Percentiles rank a stretch among this genome's conserved stretches.
phyloP scores from a whole-genome alignment of 1,140 invertebrate species.

The Caenorhabditis remanei region DNA sequence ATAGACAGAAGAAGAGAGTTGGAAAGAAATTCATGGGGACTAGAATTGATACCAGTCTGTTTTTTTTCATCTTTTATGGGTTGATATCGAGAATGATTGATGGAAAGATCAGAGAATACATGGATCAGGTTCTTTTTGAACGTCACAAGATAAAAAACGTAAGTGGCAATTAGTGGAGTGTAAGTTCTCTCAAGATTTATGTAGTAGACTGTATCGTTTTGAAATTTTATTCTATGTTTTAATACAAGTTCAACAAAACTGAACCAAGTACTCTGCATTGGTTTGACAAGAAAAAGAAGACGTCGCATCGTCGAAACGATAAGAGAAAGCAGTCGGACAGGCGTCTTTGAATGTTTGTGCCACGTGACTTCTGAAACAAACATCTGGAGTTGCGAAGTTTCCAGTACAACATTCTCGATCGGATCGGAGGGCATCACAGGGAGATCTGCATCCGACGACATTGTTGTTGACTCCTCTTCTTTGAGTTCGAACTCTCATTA shows the following conservation, averaged over 20 bases:
- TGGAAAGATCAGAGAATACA: background rate
- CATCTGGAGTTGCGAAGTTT: background rate
- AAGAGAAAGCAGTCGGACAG: background rate
- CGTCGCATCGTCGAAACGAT: background rate
- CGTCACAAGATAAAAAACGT: background rate
- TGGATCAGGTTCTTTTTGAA: background rate
- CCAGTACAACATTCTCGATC: slow-evolving; percentile 29
- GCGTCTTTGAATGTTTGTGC: slow-evolving; percentile 12
- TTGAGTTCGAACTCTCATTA: background rate
- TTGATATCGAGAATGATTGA: background rate
- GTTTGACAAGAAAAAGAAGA: slow-evolving; percentile 12
- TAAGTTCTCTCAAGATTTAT: too few species aligned
- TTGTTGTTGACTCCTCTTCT: background rate
- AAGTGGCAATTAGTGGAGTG: too few species aligned
- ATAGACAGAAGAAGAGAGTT: background rate
- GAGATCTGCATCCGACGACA: slow-evolving; percentile 18
- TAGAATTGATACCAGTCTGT: background rate
- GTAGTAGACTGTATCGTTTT: too few species aligned
- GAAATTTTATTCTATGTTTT: too few species aligned
- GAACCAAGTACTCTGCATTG: slow-evolving; percentile 24
- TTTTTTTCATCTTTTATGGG: background rate
- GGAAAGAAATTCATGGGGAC: background rate
- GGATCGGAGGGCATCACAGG: slow-evolving; percentile 7
- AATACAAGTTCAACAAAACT: slow-evolving; percentile 2
- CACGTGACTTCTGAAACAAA: slow-evolving; percentile 25